Evolutionary conservation across 2,113 vertebrate genomes (phyloP).

Genomic region (Engraulis encrasicolus): DNA sequence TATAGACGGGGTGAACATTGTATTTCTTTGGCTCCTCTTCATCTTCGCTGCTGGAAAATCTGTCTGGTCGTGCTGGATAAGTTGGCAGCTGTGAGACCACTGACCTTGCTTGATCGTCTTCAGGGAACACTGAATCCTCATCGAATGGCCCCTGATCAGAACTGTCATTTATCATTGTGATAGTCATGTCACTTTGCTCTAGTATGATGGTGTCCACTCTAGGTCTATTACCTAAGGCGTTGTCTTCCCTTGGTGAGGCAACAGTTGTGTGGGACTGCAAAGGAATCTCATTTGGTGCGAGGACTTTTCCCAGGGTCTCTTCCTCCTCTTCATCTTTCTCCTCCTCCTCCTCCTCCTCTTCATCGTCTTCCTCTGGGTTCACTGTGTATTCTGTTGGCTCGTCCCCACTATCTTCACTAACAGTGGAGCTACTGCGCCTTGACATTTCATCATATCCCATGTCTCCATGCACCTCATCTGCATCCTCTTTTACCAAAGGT

Average conservation of each 20-base stretch:
- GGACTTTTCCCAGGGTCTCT: neutral
- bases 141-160: slow-evolving; percentile 31
- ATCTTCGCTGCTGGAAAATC: slow-evolving; percentile 43
- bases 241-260: neutral
- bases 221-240: neutral
- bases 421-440: slow-evolving; percentile 60
- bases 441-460: slow-evolving; percentile 28
- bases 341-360: slow-evolving; percentile 34
- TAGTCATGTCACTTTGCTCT: slow-evolving; percentile 43
- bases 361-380: slow-evolving; percentile 53
- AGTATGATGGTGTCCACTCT: slow-evolving; percentile 49
- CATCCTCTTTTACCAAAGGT: slow-evolving; percentile 34
- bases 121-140: neutral
- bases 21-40: slow-evolving; percentile 39
- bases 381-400: slow-evolving; percentile 61
- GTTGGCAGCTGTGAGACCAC: neutral
- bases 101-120: neutral
- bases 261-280: neutral
- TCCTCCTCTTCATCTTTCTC: slow-evolving; percentile 36
- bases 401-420: slow-evolving; percentile 59
- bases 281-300: slow-evolving; percentile 12
- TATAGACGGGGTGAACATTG: slow-evolving; percentile 48
- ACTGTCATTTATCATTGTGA: slow-evolving; percentile 39
- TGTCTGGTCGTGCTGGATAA: slow-evolving; percentile 22
- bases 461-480: slow-evolving; percentile 26